Evolutionary conservation across 2,113 vertebrate species (phyloP).

Genomic region (Ammodramus savannarum): DNA sequence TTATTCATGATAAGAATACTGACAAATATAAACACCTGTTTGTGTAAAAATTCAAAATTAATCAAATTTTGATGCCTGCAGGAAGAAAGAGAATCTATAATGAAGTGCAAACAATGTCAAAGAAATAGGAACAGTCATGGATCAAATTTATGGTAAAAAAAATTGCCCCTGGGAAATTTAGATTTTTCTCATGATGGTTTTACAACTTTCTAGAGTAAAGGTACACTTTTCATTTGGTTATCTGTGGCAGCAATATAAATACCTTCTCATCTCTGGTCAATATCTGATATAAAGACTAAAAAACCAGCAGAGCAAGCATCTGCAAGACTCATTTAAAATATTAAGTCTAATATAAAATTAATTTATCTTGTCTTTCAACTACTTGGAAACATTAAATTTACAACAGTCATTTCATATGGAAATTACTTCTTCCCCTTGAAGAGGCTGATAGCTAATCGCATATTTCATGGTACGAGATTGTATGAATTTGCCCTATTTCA

Average conservation of each 20-base stretch:
- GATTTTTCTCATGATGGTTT: not conserved
- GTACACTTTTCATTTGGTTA: not conserved
- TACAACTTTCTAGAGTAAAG: not conserved
- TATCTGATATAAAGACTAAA: not conserved
- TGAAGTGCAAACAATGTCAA: not conserved
- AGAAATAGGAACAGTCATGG: not conserved
- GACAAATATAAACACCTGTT: constrained; percentile 29
- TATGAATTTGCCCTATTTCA: constrained; percentile 12
- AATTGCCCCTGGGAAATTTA: not conserved
- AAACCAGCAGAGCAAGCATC: not conserved
- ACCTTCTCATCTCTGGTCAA: not conserved
- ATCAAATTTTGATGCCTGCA: not conserved
- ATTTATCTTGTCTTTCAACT: constrained; percentile 40
- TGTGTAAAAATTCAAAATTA: constrained; percentile 43
- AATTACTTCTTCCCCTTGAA: constrained; percentile 33
- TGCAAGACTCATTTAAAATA: constrained; percentile 32
- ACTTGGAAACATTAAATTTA: constrained; percentile 62
- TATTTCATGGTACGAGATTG: constrained; percentile 14
- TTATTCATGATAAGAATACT: not conserved
- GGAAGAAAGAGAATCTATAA: not conserved
- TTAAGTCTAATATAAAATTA: constrained; percentile 39
- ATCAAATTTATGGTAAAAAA: constrained; percentile 7
- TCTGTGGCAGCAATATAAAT: not conserved
- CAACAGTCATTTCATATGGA: constrained; percentile 34
- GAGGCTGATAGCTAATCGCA: constrained; percentile 17